Evolutionary conservation across 1,140 invertebrate genomes (phyloP).

Genomic region (Lordiphosa mommai): DNA sequence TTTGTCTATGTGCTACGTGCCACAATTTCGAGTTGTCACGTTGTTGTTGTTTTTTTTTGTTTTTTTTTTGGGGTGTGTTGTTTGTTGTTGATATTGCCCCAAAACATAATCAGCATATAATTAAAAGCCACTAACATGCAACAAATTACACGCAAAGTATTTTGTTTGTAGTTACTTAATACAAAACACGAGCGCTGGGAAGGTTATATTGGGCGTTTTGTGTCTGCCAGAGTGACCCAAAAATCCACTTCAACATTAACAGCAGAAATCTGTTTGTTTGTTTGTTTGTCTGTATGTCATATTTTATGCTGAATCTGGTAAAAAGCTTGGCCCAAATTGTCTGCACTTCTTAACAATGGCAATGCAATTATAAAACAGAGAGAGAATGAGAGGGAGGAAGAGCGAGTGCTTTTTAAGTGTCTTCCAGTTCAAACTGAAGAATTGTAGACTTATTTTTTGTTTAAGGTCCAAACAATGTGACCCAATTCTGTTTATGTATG

Average conservation of each 20-base stretch:
- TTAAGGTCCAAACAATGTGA: conserved; percentile 44
- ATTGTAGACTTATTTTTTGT: conserved; percentile 23
- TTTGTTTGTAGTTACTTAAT: conserved; percentile 50
- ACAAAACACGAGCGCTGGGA: conserved; percentile 31
- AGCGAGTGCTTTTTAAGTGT: conserved; percentile 23
- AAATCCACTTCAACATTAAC: conserved; percentile 51
- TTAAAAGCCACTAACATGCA: conserved; percentile 75
- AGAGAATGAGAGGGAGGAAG: not conserved
- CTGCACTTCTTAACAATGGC: conserved; percentile 24
- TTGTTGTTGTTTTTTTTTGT: conserved; percentile 10
- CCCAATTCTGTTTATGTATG: conserved; percentile 31
- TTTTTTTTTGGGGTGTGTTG: conserved; percentile 6
- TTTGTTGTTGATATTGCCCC: conserved; percentile 47
- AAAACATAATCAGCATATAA: conserved; percentile 76
- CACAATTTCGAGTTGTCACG: conserved; percentile 52
- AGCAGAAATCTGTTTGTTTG: conserved; percentile 16
- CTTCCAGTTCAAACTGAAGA: not conserved
- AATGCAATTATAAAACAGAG: conserved; percentile 43
- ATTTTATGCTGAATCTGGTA: conserved; percentile 55
- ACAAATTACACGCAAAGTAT: conserved; percentile 72
- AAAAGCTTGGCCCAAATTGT: conserved; percentile 42
- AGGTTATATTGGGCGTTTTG: conserved; percentile 20
- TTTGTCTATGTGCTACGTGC: conserved; percentile 58
- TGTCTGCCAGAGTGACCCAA: conserved; percentile 48
- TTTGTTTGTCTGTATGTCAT: conserved; percentile 27